These are phyloP conservation scores for Arion vulgaris DNA, from an alignment of 1,140 invertebrate species.

Conservation along the genomic window DNA sequence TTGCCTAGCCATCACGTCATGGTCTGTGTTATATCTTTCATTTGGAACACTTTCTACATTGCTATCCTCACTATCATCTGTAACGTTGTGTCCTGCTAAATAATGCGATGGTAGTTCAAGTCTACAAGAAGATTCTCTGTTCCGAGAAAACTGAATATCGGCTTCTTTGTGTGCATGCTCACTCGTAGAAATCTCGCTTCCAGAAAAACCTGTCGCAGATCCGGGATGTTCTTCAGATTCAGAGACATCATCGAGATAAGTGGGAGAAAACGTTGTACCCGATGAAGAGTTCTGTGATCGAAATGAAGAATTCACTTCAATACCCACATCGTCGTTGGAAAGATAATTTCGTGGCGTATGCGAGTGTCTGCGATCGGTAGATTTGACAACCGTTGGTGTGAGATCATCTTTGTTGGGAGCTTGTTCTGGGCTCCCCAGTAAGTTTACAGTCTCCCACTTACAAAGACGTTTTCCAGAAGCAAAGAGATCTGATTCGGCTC, in stretches of 20 bases:
- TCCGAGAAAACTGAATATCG: neutral
- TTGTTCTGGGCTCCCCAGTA: slow-evolving; percentile 11
- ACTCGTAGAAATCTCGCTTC: neutral
- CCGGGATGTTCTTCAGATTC: neutral
- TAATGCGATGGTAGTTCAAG: neutral
- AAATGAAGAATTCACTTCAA: neutral
- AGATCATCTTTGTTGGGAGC: neutral
- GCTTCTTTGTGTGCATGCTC: neutral
- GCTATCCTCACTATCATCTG: neutral
- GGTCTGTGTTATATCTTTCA: neutral
- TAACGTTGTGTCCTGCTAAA: neutral
- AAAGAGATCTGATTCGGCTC: neutral
- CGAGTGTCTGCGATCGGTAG: neutral
- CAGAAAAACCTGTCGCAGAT: neutral
- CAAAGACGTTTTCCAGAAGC: slow-evolving; percentile 11
- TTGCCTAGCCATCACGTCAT: neutral
- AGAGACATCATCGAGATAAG: neutral
- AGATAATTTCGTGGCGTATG: neutral
- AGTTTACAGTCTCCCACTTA: slow-evolving; percentile 39
- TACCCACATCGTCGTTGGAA: neutral
- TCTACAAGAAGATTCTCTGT: neutral
- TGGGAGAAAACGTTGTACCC: neutral
- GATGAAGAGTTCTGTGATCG: neutral
- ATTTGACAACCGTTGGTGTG: neutral
- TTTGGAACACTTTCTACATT: neutral